Percentiles rank a stretch among this genome's conserved stretches.
Evolutionary conservation across 2,113 vertebrate genomes (phyloP).

Genomic region (Meriones unguiculatus): DNA sequence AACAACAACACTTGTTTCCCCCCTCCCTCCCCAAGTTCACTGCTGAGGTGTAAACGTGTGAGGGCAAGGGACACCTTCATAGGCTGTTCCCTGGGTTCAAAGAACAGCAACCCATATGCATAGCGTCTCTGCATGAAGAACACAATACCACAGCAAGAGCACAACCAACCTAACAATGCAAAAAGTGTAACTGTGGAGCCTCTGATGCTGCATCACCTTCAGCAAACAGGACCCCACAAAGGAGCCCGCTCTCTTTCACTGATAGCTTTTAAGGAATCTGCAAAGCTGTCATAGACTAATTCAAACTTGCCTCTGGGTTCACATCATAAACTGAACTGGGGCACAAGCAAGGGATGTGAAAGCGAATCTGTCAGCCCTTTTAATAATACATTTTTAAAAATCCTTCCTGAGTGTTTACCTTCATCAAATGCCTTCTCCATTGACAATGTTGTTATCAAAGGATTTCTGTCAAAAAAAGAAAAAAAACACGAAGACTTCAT

Average conservation of each 20-base stretch:
- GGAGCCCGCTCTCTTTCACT: not conserved
- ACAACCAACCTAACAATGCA: not conserved
- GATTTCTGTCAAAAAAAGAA: constrained; percentile 24
- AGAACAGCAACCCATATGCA: not conserved
- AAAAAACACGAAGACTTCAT: not conserved
- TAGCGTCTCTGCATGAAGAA: not conserved
- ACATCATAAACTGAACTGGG: constrained; percentile 18
- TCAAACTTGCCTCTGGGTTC: constrained; percentile 33
- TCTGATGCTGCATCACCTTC: not conserved
- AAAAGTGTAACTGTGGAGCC: not conserved
- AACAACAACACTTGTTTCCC: not conserved
- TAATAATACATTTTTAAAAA: not conserved
- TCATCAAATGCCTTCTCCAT: constrained; percentile 48
- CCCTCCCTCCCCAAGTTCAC: not conserved
- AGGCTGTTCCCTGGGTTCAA: not conserved
- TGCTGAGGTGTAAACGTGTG: not conserved
- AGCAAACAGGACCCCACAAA: not conserved
- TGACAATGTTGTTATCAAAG: constrained; percentile 9
- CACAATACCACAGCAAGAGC: no score
- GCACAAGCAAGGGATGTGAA: not conserved
- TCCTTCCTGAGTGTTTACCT: not conserved
- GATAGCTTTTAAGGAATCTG: not conserved
- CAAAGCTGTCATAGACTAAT: constrained; percentile 8
- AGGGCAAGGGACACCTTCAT: not conserved
- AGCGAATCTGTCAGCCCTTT: constrained; percentile 1